Conservation (phyloP, 2,888 invertebrate species). For the Halocaridina rubra region DNA sequence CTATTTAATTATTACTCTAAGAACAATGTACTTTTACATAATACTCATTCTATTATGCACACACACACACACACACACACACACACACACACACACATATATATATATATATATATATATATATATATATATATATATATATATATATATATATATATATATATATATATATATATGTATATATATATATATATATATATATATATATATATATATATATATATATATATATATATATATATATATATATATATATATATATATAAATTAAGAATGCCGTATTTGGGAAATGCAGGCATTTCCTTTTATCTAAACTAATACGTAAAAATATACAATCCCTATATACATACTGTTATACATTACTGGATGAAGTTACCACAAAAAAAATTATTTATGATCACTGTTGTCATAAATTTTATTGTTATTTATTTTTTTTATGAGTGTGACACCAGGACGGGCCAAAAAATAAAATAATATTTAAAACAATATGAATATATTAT, state of each 20-base stretch:
- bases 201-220: neutral
- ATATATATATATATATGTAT: slow-evolving; percentile 17
- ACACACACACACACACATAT: no score
- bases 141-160: neutral
- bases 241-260: neutral
- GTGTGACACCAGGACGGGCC: no score
- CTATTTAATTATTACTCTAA: no score
- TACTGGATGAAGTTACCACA: neutral
- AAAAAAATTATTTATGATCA: neutral
- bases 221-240: neutral
- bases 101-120: neutral
- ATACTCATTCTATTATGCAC: no score
- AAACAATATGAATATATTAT: no score
- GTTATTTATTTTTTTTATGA: no score
- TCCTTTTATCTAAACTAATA: neutral
- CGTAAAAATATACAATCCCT: neutral
- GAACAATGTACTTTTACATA: no score
- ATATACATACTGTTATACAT: neutral
- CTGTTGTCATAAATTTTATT: neutral
- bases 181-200: neutral
- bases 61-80: no score
- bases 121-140: neutral
- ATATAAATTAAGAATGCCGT: neutral
- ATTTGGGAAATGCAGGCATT: neutral
- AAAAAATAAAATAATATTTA: neutral